These are phyloP conservation scores for Corythornis vintsioides DNA, from an alignment of 2,113 vertebrate genomes.

Conservation along the genomic window DNA sequence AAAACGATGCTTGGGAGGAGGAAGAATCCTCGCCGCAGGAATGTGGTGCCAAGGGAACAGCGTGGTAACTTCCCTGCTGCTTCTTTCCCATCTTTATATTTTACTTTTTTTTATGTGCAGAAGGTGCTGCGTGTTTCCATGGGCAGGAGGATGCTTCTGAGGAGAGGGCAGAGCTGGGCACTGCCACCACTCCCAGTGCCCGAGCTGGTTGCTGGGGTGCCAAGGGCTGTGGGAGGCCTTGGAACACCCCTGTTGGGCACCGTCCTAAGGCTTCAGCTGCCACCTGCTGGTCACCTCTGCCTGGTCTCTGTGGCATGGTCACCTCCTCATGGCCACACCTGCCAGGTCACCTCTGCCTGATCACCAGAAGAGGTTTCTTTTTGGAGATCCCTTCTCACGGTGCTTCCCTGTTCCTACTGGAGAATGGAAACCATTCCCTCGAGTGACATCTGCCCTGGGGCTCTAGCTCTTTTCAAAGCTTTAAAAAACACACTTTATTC, in stretches of 20 bases:
- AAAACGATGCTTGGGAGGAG: background rate
- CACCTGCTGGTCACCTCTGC: background rate
- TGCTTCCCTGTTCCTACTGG: fast-evolving
- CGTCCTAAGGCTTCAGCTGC: background rate
- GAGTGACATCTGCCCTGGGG: background rate
- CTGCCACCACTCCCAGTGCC: fast-evolving
- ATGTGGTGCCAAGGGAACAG: background rate
- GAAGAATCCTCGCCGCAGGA: background rate
- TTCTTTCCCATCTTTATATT: background rate
- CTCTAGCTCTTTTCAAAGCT: background rate
- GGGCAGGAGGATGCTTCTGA: background rate
- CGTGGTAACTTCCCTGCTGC: fast-evolving
- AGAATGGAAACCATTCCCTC: background rate
- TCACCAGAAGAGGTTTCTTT: background rate
- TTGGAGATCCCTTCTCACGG: background rate
- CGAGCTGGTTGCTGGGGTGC: background rate
- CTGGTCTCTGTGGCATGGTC: background rate
- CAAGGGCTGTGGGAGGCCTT: background rate
- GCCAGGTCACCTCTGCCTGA: background rate
- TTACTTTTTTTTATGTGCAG: background rate
- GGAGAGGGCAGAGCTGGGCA: background rate
- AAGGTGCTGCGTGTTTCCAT: fast-evolving
- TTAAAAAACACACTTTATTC: background rate
- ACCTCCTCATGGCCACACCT: background rate
- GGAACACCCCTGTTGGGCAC: fast-evolving